phyloP scores from a whole-genome alignment of 1,140 invertebrate genomes.

The Trichonephila clavipes region DNA sequence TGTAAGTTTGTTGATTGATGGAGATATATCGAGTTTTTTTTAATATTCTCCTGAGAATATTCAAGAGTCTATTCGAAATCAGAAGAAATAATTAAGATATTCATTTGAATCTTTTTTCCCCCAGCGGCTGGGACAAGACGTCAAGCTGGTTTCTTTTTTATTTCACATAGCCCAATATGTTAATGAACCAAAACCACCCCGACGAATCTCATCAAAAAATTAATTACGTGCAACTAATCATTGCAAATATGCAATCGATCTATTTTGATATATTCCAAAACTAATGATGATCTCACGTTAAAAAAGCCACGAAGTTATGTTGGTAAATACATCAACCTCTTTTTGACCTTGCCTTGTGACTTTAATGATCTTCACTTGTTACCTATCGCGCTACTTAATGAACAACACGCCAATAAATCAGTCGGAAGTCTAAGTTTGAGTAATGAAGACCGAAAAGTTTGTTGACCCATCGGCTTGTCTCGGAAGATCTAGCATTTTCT shows the following conservation, averaged over 20 bases:
- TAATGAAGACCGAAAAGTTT: background rate
- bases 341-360: background rate
- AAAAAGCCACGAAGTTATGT: background rate
- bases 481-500: background rate
- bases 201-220: background rate
- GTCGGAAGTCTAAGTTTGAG: background rate
- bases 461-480: conserved; percentile 1
- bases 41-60: too few relatives aligned
- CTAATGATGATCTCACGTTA: background rate
- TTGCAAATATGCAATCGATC: background rate
- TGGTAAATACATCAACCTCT: background rate
- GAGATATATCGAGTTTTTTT: too few relatives aligned
- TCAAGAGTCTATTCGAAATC: too few relatives aligned
- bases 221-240: background rate
- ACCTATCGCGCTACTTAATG: background rate
- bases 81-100: too few relatives aligned
- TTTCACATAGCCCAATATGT: too few relatives aligned
- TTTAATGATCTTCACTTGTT: background rate
- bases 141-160: too few relatives aligned
- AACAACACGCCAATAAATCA: background rate
- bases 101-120: too few relatives aligned
- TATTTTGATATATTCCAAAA: background rate
- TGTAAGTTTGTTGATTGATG: too few relatives aligned
- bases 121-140: too few relatives aligned
- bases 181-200: too few relatives aligned